These are phyloP conservation scores for Aramus guarauna DNA, from an alignment of 2,113 vertebrate species.

Conservation along the genomic window DNA sequence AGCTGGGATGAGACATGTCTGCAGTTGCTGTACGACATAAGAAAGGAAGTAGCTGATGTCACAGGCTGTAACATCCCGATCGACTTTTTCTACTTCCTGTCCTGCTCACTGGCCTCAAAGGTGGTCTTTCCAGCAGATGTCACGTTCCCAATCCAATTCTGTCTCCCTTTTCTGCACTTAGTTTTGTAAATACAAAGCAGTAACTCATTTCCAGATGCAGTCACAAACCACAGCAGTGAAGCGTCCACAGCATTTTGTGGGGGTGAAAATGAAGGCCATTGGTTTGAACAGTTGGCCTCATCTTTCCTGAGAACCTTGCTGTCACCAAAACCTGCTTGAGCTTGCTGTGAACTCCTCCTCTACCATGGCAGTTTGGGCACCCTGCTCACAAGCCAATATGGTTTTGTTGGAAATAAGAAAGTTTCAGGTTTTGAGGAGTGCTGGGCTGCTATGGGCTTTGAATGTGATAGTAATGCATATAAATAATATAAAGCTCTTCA, in stretches of 20 bases:
- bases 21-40: not conserved
- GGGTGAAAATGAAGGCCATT: not conserved
- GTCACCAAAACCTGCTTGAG: not conserved
- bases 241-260: not conserved
- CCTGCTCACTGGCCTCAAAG: not conserved
- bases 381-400: not conserved
- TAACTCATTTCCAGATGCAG: not conserved
- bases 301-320: not conserved
- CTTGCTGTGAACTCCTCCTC: not conserved
- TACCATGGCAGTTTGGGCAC: not conserved
- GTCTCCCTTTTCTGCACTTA: not conserved
- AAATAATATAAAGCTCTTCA: not conserved
- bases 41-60: constrained; percentile 39
- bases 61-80: not conserved
- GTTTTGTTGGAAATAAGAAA: not conserved
- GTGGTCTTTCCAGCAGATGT: not conserved
- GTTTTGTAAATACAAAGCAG: not conserved
- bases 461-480: not conserved
- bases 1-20: not conserved
- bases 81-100: not conserved
- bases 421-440: not conserved
- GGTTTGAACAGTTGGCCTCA: not conserved
- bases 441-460: not conserved
- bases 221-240: not conserved
- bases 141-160: not conserved